Evolutionary conservation across 1,140 invertebrate species (phyloP), one percentile per base, ranked within the genome.

Genomic region (Pomacea maculata): DNA sequence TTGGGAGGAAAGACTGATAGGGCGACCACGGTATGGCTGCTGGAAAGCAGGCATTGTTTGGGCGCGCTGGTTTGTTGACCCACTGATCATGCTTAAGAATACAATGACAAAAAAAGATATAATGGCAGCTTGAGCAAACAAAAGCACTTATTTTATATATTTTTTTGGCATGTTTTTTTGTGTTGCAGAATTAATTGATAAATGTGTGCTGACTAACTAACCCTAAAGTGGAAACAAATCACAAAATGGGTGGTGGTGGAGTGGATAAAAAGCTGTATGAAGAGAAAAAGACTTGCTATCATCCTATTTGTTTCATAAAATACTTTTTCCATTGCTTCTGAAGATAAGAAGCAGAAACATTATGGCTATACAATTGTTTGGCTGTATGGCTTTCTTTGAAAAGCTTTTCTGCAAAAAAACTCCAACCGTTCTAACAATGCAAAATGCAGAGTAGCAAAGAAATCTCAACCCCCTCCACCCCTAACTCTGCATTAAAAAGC

Each of bases 11-110:
- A 86, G 74, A 25, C 86, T 87, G 65, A 83, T 72, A 19, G 85
- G 81, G 65, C 82, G 67, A 65, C 84, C 64, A 52, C 81, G 15
- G 81, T 86, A 34, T 74, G 79, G 83, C 80, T 79, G 75, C 25
- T 80, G 68, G 45, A 74, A 72, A 8, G 83, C 70, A 8, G 88
- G 89, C 81, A 88, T 83, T 1, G 88, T 87, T n/a, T 82, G 80
- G 1, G 87, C 86, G n/a, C 84, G n/a, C 77, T 78, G 77, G 54
- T 71, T 78, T 65, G 77, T 70, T 17, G 77, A 70, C 67, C 88
- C 87, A 52, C 88, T 86, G 75, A 90, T 90, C 77, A 87, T 83
- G 82, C 88, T 89, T 76, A 21, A 85, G 82, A 78, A 29, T 17
- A 71, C 61, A 17, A 45, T 5, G 63, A 64, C 61, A 63, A 73